A percentile compares a stretch with the other conserved stretches of the same genome.
These are phyloP conservation scores for Pipa parva DNA, from an alignment of 2,113 vertebrate species.

Conservation along the genomic window DNA sequence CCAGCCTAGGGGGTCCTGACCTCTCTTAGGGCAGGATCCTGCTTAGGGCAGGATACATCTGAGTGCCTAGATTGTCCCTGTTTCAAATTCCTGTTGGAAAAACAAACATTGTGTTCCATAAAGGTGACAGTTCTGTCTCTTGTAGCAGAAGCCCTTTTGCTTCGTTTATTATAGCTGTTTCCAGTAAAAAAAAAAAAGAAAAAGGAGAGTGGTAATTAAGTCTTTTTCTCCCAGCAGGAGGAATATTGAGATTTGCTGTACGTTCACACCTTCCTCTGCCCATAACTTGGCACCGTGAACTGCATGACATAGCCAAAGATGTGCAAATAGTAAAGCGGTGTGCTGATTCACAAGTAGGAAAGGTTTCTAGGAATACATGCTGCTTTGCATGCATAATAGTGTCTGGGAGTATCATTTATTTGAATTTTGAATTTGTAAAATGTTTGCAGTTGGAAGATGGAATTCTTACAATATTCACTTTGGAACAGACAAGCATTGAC, in stretches of 20 bases:
- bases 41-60: background rate
- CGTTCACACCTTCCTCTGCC: background rate
- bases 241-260: background rate
- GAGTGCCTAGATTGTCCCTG: too few relatives aligned
- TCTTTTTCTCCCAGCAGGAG: background rate
- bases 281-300: background rate
- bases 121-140: background rate
- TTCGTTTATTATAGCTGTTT: background rate
- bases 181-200: background rate
- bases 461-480: too few relatives aligned
- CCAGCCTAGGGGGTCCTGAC: too few relatives aligned
- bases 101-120: background rate
- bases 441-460: too few relatives aligned
- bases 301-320: background rate
- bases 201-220: background rate
- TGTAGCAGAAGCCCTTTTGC: background rate
- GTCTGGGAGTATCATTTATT: too few relatives aligned
- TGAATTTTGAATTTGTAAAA: too few relatives aligned
- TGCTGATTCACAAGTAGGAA: background rate
- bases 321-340: background rate
- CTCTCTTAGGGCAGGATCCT: too few relatives aligned
- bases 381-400: too few relatives aligned
- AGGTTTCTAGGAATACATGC: too few relatives aligned
- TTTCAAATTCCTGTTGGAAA: background rate
- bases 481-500: too few relatives aligned